Conservation (phyloP, 2,888 invertebrate genomes). For the Monoplex corrugatus region DNA sequence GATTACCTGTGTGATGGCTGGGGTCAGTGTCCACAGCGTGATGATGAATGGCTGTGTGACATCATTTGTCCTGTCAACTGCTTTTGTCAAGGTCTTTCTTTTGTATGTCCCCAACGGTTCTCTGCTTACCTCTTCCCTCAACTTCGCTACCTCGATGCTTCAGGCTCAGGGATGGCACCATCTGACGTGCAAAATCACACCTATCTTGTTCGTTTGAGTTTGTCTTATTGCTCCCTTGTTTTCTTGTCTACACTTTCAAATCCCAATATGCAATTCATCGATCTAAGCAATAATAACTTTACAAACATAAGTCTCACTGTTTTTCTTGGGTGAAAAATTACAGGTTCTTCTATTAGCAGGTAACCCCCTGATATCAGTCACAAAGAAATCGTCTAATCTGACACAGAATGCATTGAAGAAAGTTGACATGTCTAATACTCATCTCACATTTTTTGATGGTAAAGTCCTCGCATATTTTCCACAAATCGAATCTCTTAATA, state of each 20-base stretch:
- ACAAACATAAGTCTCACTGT: not conserved
- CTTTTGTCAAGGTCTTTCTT: conserved; percentile 26
- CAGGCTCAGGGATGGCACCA: not conserved
- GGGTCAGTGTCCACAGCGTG: conserved; percentile 27
- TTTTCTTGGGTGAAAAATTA: not conserved
- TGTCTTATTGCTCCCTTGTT: not conserved
- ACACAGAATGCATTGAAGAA: not conserved
- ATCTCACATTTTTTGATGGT: not conserved
- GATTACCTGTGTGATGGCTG: conserved; percentile 28
- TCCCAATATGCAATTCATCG: not conserved
- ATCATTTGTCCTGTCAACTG: conserved; percentile 5
- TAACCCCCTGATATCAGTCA: not conserved
- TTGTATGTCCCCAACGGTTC: conserved; percentile 1
- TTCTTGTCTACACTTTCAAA: not conserved
- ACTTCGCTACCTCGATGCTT: conserved; percentile 9
- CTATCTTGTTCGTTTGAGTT: not conserved
- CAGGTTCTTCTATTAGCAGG: not conserved
- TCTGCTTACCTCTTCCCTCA: not conserved
- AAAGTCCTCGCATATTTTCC: not conserved
- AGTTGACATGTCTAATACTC: not conserved
- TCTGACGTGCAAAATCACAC: not conserved
- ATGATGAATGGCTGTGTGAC: conserved; percentile 32
- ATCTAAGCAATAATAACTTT: not conserved
- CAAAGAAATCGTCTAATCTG: not conserved
- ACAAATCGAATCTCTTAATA: not conserved